Evolutionary conservation across 1,140 invertebrate species (phyloP).

Genomic region (Drosophila rhopaloa): DNA sequence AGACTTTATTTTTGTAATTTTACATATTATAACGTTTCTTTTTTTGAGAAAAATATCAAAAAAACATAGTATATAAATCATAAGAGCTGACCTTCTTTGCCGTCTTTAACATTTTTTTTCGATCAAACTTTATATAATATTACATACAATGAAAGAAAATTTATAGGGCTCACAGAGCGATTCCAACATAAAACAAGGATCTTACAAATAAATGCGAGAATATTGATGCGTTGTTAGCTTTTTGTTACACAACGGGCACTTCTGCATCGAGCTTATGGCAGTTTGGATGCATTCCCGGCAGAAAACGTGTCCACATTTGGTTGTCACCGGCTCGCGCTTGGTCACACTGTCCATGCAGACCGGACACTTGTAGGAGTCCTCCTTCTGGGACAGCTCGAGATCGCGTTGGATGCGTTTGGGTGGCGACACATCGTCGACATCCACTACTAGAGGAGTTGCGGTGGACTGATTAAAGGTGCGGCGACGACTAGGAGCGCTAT

Average conservation of each 20-base stretch:
- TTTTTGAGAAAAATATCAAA: background rate
- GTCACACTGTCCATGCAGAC: conserved; percentile 53
- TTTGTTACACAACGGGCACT: conserved; percentile 65
- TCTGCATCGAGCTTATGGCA: conserved; percentile 31
- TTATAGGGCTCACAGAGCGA: conserved; percentile 17
- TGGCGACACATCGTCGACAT: conserved; percentile 9
- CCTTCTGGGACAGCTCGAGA: background rate
- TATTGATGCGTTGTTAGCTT: conserved; percentile 29
- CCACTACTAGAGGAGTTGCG: background rate
- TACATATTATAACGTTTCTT: background rate
- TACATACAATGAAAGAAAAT: background rate
- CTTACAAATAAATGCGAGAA: conserved; percentile 58
- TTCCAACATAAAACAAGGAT: background rate
- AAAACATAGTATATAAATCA: background rate
- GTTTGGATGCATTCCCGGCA: conserved; percentile 47
- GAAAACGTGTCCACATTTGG: conserved; percentile 65
- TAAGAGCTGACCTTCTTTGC: background rate
- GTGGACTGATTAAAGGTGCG: too few species aligned
- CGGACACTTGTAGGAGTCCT: conserved; percentile 56
- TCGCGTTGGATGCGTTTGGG: conserved; percentile 16
- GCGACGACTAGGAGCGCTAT: background rate
- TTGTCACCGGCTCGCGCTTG: conserved; percentile 41
- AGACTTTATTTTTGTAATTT: background rate
- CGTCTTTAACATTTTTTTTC: background rate
- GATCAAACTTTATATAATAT: background rate